Evolutionary conservation across 37 sponge, comb jelly and placozoan species (phyloP).

Genomic region (Aphrocallistes beatrix): DNA sequence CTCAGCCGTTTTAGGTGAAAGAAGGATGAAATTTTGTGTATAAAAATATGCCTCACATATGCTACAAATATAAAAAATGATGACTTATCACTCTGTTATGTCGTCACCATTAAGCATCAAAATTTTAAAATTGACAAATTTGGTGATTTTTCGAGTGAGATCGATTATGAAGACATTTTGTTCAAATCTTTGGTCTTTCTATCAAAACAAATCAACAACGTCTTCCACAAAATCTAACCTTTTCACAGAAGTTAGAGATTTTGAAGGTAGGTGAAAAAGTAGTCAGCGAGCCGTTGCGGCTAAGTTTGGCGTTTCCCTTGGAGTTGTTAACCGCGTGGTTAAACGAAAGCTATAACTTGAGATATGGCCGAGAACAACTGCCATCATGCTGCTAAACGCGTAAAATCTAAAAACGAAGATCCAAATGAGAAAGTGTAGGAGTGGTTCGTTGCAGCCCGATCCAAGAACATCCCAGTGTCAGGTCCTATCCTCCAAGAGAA

Average conservation of each 20-base stretch:
- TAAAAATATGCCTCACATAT: too few species aligned
- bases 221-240: background rate
- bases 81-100: too few species aligned
- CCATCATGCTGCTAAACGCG: background rate
- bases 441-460: background rate
- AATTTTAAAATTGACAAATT: too few species aligned
- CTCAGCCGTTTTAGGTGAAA: too few species aligned
- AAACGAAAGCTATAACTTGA: background rate
- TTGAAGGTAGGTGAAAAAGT: background rate
- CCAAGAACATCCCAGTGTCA: background rate
- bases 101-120: too few species aligned
- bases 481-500: background rate
- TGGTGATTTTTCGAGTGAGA: too few species aligned
- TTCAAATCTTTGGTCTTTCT: background rate
- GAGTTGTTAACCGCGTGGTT: background rate
- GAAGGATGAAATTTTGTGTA: too few species aligned
- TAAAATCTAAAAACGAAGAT: background rate
- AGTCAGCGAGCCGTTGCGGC: background rate
- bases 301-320: background rate
- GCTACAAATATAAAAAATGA: too few species aligned
- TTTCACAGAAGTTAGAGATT: background rate
- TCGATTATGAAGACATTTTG: background rate
- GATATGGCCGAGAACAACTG: background rate
- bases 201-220: background rate
- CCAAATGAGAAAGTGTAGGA: background rate